Base-by-base conservation (phyloP, 2,888 invertebrate species). In the Cartodere bifasciata region DNA sequence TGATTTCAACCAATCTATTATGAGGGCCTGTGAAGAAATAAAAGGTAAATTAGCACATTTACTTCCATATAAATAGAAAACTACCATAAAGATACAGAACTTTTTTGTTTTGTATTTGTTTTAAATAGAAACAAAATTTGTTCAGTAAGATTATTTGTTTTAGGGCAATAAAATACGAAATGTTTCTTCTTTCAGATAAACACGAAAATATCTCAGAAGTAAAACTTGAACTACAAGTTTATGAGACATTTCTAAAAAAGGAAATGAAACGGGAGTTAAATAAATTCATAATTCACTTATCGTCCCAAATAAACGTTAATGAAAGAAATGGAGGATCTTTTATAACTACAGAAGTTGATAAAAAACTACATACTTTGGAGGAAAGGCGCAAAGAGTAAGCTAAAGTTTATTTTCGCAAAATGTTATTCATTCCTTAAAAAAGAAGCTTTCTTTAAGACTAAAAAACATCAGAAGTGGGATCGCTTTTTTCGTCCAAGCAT, bases 361-460 rank as follows among this genome's bases (percentile, higher is more conserved):
- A 62, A 37, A 67, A 71, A 45, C 59, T 75, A 31, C 72, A 73
- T 40, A 75, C 73, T 9, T 62, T 75, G 52, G 72, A 75, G 62
- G 75, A 76, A 52, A 71, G 71, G 45, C 64, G 74, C 56, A 63
- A 58, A 17, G 60, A 60, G 57, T 60, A 44, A 39, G 39, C 33
- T n/a, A n/a, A n/a, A n/a, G n/a, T n/a, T n/a, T n/a, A n/a, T n/a
- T n/a, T n/a, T n/a, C n/a, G n/a, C n/a, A n/a, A n/a, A n/a, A n/a
- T n/a, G n/a, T n/a, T n/a, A n/a, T n/a, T n/a, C n/a, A n/a, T n/a
- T n/a, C n/a, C n/a, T n/a, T n/a, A n/a, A n/a, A n/a, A n/a, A n/a
- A n/a, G n/a, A n/a, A n/a, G n/a, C n/a, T n/a, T n/a, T n/a, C n/a
- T n/a, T n/a, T n/a, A n/a, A n/a, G n/a, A n/a, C n/a, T n/a, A n/a